Evolutionary conservation across 1,140 invertebrate species (phyloP), one percentile per base, ranked within the genome.

Genomic region (Formica selysi): DNA sequence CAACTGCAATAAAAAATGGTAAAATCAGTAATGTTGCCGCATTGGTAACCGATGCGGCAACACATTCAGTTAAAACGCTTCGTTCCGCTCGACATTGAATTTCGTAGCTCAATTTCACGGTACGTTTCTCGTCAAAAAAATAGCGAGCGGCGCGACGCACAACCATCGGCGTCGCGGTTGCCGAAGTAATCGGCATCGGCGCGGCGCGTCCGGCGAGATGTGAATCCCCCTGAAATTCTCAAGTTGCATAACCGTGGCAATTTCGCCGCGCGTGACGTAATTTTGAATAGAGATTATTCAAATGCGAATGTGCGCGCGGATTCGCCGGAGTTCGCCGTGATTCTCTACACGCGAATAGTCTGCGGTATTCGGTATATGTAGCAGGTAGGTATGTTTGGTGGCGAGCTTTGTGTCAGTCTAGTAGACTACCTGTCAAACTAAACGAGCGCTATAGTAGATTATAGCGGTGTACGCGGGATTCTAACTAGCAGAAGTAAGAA

Each of bases 241-340:
- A 92, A 92, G 92, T 91, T 92, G 86, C 90, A 80, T 93, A 93
- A 93, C 91, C 92, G 91, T 92, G 88, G 92, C 91, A 91, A 93
- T 92, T 93, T 92, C 91, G 80, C 76, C 83, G 70, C 91, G 91
- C 92, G 91, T 93, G 91, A 93, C 78, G 91, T 93, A 93, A 93
- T 93, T 92, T 88, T 90, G 87, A 93, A 93, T 92, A 71, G 86
- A 88, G 91, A 92, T 93, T 93, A 93, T 92, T 92, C 92, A 91
- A 89, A 92, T 92, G 91, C 62, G 74, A 79, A 54, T 87, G 86
- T 74, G 83, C 81, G 59, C 89, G 81, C 70, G 76, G 83, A 86
- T 74, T 86, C 88, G 70, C 61, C 74, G 83, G 62, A 84, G 84
- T 88, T 87, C 80, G 85, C 57, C 41, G 54, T 54, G 64, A 65